A percentile compares a stretch with the other conserved stretches of the same genome.
phyloP scores from a whole-genome alignment of 2,888 invertebrate genomes.

The Luperina nickerlii region DNA sequence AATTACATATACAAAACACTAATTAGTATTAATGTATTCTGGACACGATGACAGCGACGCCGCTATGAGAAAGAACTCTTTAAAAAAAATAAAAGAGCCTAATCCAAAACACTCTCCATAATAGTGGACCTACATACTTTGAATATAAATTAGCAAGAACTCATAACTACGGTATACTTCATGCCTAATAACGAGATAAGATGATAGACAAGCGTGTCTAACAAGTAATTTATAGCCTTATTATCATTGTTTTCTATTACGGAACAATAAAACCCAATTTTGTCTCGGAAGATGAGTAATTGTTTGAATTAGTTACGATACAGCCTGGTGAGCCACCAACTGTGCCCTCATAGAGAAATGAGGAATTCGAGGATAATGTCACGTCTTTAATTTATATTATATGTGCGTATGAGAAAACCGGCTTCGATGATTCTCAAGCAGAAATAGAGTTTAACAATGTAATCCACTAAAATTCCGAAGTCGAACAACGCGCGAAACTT shows the following conservation, averaged over 20 bases:
- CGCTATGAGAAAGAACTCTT: constrained; percentile 73
- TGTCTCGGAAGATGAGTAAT: constrained; percentile 75
- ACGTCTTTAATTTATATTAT: constrained; percentile 36
- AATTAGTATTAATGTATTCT: constrained; percentile 86
- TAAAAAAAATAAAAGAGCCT: constrained; percentile 73
- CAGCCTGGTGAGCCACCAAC: constrained; percentile 60
- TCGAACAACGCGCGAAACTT: constrained; percentile 79
- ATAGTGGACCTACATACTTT: constrained; percentile 79
- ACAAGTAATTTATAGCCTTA: constrained; percentile 81
- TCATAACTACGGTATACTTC: constrained; percentile 72
- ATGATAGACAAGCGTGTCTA: constrained; percentile 82
- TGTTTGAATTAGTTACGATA: constrained; percentile 75
- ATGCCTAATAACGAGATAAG: constrained; percentile 72
- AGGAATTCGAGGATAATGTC: constrained; percentile 59
- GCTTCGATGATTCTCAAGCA: constrained; percentile 16
- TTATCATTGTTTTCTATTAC: constrained; percentile 84
- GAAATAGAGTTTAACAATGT: constrained; percentile 41
- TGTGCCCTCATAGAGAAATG: constrained; percentile 50
- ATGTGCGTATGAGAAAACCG: background rate
- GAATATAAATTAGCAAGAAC: constrained; percentile 85
- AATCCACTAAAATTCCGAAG: constrained; percentile 67
- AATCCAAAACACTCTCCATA: constrained; percentile 77
- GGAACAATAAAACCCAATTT: constrained; percentile 79
- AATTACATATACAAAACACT: constrained; percentile 77
- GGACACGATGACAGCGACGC: constrained; percentile 78